phyloP scores from a whole-genome alignment of 2,113 vertebrate species.

The Hemiscyllium ocellatum region DNA sequence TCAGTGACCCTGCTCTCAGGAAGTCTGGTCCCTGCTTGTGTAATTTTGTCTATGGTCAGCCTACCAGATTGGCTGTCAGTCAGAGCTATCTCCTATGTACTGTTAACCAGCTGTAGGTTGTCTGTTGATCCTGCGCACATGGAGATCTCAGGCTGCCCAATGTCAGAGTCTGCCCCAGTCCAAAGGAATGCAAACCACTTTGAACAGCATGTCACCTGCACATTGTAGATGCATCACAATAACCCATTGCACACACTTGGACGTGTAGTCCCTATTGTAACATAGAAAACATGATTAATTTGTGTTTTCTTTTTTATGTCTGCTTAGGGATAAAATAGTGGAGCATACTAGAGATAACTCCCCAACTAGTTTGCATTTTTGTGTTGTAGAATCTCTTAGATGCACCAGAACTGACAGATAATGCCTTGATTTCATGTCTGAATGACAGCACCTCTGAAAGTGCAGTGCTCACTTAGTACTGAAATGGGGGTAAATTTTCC shows the following conservation, averaged over 20 bases:
- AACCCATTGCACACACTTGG: neutral
- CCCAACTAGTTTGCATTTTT: neutral
- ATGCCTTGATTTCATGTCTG: neutral
- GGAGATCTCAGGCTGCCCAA: too few relatives aligned
- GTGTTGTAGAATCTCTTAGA: neutral
- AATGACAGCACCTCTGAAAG: neutral
- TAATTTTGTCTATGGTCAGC: too few relatives aligned
- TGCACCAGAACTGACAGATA: neutral
- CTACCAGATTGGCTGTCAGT: too few relatives aligned
- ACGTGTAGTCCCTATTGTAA: neutral
- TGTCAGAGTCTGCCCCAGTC: too few relatives aligned
- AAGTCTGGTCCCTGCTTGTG: too few relatives aligned
- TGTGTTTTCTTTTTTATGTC: neutral
- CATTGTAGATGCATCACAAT: neutral
- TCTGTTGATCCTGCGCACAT: too few relatives aligned
- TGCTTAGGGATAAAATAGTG: neutral
- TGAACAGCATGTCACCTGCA: neutral
- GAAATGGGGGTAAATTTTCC: neutral
- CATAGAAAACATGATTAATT: too few relatives aligned
- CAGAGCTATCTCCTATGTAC: too few relatives aligned
- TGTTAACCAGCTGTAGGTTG: too few relatives aligned
- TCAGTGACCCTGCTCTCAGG: too few relatives aligned
- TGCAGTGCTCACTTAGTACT: neutral
- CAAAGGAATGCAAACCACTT: neutral
- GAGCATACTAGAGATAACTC: neutral